Evolutionary conservation across 2,113 vertebrate genomes (phyloP).

Genomic region (Mirounga angustirostris): DNA sequence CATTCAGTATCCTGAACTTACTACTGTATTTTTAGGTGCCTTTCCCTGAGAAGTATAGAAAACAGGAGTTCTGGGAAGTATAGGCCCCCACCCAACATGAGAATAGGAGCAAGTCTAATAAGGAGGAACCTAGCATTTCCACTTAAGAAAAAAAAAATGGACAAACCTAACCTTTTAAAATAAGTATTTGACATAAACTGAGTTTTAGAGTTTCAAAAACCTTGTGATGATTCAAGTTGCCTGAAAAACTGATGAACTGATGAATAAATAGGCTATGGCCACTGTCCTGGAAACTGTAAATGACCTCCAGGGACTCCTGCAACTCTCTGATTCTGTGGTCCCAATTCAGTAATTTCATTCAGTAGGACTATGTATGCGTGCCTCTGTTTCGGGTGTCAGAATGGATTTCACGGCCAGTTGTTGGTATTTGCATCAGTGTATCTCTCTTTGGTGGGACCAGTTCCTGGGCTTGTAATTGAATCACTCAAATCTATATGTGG

Average conservation of each 20-base stretch:
- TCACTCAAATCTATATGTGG: not conserved
- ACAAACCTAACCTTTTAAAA: not conserved
- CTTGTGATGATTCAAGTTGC: not conserved
- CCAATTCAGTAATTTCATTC: not conserved
- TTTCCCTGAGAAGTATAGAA: not conserved
- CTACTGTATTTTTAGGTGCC: not conserved
- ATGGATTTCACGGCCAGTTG: not conserved
- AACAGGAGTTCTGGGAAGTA: not conserved
- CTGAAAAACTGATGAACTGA: not conserved
- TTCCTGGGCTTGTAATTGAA: not conserved
- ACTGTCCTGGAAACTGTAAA: too few species aligned
- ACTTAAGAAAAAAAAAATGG: not conserved
- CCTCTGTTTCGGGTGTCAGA: not conserved
- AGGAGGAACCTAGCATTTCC: not conserved
- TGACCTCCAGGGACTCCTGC: not conserved
- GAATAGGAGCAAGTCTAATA: not conserved
- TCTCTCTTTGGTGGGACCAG: not conserved
- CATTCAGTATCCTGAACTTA: not conserved
- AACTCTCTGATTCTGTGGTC: not conserved
- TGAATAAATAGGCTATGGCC: not conserved
- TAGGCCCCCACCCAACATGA: not conserved
- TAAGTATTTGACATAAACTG: not conserved
- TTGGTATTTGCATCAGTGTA: not conserved
- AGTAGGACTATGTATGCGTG: not conserved
- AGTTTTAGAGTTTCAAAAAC: slow-evolving; percentile 1